phyloP scores from a whole-genome alignment of 2,888 invertebrate genomes.

The Hymenopus coronatus region DNA sequence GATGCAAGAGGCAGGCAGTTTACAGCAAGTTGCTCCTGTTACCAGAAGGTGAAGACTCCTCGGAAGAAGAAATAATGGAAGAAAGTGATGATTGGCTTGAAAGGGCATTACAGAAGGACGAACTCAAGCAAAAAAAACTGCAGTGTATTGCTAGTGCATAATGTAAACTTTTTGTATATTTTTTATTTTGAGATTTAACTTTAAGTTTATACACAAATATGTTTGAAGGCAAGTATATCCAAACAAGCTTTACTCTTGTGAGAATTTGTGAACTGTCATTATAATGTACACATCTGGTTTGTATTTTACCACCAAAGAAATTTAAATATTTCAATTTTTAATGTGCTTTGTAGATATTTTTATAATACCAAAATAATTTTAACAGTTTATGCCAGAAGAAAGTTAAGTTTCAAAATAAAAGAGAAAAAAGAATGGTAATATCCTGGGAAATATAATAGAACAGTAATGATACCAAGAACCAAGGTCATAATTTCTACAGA shows the following conservation, averaged over 20 bases:
- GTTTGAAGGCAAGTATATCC: not conserved
- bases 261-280: not conserved
- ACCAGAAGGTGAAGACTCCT: not conserved
- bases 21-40: not conserved
- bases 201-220: not conserved
- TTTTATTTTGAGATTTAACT: not conserved
- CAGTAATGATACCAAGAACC: not conserved
- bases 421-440: not conserved
- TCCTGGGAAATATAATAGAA: not conserved
- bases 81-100: constrained; percentile 8
- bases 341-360: not conserved
- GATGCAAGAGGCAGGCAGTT: not conserved
- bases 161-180: not conserved
- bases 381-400: not conserved
- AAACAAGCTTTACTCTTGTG: not conserved
- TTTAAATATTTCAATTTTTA: not conserved
- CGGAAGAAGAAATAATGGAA: not conserved
- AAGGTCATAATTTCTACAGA: not conserved
- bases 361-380: not conserved
- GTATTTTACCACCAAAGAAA: not conserved
- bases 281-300: not conserved
- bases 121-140: not conserved
- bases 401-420: not conserved
- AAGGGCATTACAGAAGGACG: not conserved
- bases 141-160: not conserved